Base-by-base conservation (phyloP, 92 coral and sea anemone species). In the Umimayanthus kanabou region DNA sequence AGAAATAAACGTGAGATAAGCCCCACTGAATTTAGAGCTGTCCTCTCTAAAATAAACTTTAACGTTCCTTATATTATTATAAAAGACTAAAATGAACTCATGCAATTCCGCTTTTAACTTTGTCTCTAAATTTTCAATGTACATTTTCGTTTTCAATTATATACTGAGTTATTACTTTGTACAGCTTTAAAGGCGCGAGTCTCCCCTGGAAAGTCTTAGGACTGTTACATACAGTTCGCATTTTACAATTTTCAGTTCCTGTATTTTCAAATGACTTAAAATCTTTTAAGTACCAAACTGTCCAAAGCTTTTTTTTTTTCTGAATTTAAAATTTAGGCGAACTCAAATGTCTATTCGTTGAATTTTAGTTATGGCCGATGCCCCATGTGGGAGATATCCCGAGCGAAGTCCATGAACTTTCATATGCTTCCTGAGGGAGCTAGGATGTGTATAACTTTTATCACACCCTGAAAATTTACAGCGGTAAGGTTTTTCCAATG, bases 391-490 rank as follows among this genome's bases (percentile, higher is more conserved):
- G 11, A 83, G 25, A 16, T 83, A 83, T 2, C 66, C 76, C 2
- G 94, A 76, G 16, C 98, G 94, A 20, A 88, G 85, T 15, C 97
- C 94, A 26, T 97, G 99, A 0, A 96, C 94, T 61, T 96, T 95
- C 94, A 97, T 96, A 85, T 97, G 99, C 83, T 97, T 97, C 14
- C 99, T 92, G 33, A 97, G 90, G 0, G 99, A 97, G 65, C 99
- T 97, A 0, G 99, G 99, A 78, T 97, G 99, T 22, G 99, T 97
- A 61, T 97, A 97, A 43, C 96, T 94, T 84, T 97, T 97, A 75
- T 97, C 98, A 80, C 99, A 97, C 6, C 99, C 99, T 28, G 90
- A 93, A 77, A 93, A 97, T 88, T 93, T 97, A 86, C 99, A 97
- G 5, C 96, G 94, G 88, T 97, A 97, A 11, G 99, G 99, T 57